These are phyloP conservation scores for Leptonema lineaticorne DNA, from an alignment of 1,140 invertebrate genomes.

Conservation along the genomic window DNA sequence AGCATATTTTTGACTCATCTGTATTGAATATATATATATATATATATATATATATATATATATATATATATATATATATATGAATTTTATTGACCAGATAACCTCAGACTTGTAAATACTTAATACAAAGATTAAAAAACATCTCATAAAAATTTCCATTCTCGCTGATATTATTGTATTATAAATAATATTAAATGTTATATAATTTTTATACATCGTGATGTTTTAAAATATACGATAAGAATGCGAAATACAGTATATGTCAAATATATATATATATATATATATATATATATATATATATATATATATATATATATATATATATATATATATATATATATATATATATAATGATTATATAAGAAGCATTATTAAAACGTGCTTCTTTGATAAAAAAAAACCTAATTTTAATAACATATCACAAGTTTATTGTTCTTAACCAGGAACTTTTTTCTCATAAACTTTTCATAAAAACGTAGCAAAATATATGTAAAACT, in stretches of 20 bases:
- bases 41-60: too few species aligned
- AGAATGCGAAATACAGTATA: not conserved
- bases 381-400: too few species aligned
- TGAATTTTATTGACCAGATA: slow-evolving; percentile 12
- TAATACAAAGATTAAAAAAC: slow-evolving; percentile 4
- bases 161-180: too few species aligned
- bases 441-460: slow-evolving; percentile 3
- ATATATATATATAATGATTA: not conserved
- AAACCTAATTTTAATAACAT: slow-evolving; percentile 4
- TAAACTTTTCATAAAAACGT: too few species aligned
- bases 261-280: not conserved
- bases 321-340: not conserved
- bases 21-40: too few species aligned
- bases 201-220: too few species aligned
- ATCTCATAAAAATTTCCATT: too few species aligned
- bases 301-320: not conserved
- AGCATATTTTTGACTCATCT: too few species aligned
- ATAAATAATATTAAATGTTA: too few species aligned
- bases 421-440: slow-evolving; percentile 8
- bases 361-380: not conserved
- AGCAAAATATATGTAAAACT: too few species aligned
- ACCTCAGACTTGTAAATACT: slow-evolving; percentile 7
- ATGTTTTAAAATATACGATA: too few species aligned
- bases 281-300: not conserved
- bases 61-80: too few species aligned